Evolutionary conservation across 1,140 invertebrate species (phyloP).

Genomic region (Heliconius melpomene): DNA sequence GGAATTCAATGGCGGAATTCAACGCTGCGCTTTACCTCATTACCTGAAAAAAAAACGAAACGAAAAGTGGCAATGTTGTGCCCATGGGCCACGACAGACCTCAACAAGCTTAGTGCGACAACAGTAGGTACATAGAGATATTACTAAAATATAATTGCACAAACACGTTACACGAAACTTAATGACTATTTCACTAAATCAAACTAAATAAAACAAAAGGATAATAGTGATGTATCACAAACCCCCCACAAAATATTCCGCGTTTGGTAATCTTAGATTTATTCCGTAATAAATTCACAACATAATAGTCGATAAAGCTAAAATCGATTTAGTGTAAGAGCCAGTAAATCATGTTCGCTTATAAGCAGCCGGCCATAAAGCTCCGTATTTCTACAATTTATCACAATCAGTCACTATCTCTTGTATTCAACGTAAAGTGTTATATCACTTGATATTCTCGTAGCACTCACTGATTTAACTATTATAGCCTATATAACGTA

Average conservation of each 20-base stretch:
- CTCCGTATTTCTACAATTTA: conserved; percentile 29
- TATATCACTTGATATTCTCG: conserved; percentile 21
- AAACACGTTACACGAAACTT: not conserved
- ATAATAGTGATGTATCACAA: conserved; percentile 6
- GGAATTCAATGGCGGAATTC: not conserved
- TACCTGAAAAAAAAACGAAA: too few relatives aligned
- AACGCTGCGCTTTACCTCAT: too few relatives aligned
- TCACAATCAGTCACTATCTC: conserved; percentile 30
- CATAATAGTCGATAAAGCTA: conserved; percentile 25
- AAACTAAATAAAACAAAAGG: not conserved
- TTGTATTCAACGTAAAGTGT: conserved; percentile 20
- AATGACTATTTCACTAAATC: not conserved
- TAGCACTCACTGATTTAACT: not conserved
- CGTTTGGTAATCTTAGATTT: conserved; percentile 15
- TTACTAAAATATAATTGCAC: too few relatives aligned
- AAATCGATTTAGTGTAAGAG: conserved; percentile 31
- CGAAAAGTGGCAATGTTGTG: too few relatives aligned
- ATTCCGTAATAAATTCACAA: conserved; percentile 27
- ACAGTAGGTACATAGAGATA: too few relatives aligned
- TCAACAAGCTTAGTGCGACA: too few relatives aligned
- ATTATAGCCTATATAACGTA: not conserved
- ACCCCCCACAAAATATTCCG: conserved; percentile 5
- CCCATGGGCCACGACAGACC: too few relatives aligned
- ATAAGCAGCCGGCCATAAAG: conserved; percentile 26
- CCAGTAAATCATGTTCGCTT: conserved; percentile 28